Evolutionary conservation across 2,113 vertebrate species (phyloP).

Genomic region (Charina bottae): DNA sequence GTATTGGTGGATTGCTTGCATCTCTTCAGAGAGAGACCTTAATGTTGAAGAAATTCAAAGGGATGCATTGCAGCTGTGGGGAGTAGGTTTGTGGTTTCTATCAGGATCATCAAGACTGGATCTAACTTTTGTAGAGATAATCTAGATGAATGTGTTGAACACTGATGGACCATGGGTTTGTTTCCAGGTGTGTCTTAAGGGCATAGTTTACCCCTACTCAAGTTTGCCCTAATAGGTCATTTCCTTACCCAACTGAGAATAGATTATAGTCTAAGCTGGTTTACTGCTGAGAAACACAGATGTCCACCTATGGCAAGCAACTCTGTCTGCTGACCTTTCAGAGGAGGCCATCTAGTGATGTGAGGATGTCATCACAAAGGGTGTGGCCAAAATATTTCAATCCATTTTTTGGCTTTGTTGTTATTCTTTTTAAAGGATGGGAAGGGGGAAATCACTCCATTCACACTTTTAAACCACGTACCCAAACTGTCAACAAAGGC

Average conservation of each 20-base stretch:
- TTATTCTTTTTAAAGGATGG: not conserved
- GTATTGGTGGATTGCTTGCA: not conserved
- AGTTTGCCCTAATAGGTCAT: not conserved
- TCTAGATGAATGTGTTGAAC: not conserved
- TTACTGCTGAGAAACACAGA: not conserved
- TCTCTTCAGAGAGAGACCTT: not conserved
- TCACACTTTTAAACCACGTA: not conserved
- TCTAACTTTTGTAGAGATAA: not conserved
- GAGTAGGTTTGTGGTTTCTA: not conserved
- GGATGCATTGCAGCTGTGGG: not conserved
- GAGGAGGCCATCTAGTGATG: not conserved
- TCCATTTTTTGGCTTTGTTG: not conserved
- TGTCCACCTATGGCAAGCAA: not conserved
- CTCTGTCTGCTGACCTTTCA: not conserved
- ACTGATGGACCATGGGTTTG: not conserved
- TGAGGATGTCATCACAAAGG: not conserved
- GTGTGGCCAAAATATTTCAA: not conserved
- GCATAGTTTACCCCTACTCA: not conserved
- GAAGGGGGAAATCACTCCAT: not conserved
- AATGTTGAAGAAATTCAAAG: not conserved
- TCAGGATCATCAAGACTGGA: not conserved
- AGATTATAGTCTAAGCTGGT: not conserved
- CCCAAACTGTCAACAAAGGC: not conserved
- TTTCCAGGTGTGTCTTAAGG: not conserved
- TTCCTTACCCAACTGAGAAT: not conserved